Percentiles rank a stretch among this genome's conserved stretches.
These are phyloP conservation scores for Planiliza haematocheilus DNA, from an alignment of 2,113 vertebrate species.

Conservation along the genomic window DNA sequence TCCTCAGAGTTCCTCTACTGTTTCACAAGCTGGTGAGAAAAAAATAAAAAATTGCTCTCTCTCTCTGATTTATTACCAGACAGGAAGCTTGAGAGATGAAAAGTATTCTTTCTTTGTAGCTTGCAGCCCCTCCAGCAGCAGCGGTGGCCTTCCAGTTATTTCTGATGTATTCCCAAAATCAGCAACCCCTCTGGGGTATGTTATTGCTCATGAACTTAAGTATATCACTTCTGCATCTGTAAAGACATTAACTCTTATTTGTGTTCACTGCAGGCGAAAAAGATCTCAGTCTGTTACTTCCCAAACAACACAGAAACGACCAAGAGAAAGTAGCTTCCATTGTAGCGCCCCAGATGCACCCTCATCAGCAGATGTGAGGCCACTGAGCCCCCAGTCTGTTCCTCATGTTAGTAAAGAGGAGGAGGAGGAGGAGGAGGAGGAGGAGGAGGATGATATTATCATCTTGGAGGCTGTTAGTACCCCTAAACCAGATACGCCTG, in stretches of 20 bases:
- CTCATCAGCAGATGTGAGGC: conserved; percentile 20
- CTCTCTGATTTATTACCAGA: not conserved
- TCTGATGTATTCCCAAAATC: conserved; percentile 66
- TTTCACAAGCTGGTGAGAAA: conserved; percentile 51
- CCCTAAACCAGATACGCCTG: conserved; percentile 80
- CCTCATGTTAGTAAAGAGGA: not conserved
- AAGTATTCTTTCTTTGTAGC: conserved; percentile 48
- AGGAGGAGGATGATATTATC: conserved; percentile 73
- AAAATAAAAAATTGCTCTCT: too few relatives aligned
- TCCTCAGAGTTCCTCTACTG: not conserved
- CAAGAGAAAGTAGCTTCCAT: conserved; percentile 46
- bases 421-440: conserved; percentile 1
- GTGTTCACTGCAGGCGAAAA: conserved; percentile 63
- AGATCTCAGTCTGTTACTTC: conserved; percentile 61
- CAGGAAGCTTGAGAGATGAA: not conserved
- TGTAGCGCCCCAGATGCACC: not conserved
- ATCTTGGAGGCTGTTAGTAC: conserved; percentile 89
- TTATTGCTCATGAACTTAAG: not conserved
- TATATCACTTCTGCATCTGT: not conserved
- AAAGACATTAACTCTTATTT: conserved; percentile 1
- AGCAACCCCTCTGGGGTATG: conserved; percentile 52
- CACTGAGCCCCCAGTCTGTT: conserved; percentile 23
- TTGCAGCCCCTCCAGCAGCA: conserved; percentile 35
- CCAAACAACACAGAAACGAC: conserved; percentile 77
- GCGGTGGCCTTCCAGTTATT: conserved; percentile 67